Evolutionary conservation across 2,888 invertebrate species (phyloP).

Genomic region (Melikaiella ostensackeni): DNA sequence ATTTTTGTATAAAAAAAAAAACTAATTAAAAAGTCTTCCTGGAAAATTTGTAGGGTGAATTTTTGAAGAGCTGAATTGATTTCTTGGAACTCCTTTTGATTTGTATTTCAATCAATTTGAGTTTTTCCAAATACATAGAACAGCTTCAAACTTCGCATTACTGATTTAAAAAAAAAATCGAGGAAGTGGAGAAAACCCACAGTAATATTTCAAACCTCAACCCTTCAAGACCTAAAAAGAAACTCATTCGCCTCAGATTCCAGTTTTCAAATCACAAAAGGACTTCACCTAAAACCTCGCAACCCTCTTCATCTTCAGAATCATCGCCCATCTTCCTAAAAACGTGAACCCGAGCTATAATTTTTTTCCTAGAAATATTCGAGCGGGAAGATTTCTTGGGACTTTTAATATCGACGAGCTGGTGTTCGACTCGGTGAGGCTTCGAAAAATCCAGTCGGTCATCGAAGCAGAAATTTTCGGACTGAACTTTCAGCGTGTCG

Average conservation of each 20-base stretch:
- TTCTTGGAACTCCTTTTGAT: no score
- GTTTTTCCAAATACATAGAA: not conserved
- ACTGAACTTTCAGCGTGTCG: slow-evolving; percentile 59
- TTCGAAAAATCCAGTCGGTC: slow-evolving; percentile 44
- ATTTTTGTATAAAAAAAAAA: no score
- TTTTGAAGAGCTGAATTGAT: no score
- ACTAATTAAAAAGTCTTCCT: no score
- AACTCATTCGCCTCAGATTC: not conserved
- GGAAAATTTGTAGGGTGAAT: no score
- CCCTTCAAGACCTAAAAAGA: not conserved
- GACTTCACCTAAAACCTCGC: not conserved
- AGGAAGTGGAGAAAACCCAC: not conserved
- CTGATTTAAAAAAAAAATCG: not conserved
- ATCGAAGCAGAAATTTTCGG: slow-evolving; percentile 56
- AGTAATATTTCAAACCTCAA: not conserved
- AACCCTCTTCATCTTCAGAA: slow-evolving; percentile 23
- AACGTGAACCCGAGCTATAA: not conserved
- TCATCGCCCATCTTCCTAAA: not conserved
- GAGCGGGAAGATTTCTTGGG: slow-evolving; percentile 51
- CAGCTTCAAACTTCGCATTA: no score
- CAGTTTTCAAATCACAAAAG: slow-evolving; percentile 12
- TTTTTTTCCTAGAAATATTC: slow-evolving; percentile 49
- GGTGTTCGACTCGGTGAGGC: slow-evolving; percentile 36
- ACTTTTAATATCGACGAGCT: slow-evolving; percentile 50
- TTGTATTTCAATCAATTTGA: not conserved